Evolutionary conservation across 2,797 vertebrate genomes (phyloP).

Genomic region (Rachycentron canadum): DNA sequence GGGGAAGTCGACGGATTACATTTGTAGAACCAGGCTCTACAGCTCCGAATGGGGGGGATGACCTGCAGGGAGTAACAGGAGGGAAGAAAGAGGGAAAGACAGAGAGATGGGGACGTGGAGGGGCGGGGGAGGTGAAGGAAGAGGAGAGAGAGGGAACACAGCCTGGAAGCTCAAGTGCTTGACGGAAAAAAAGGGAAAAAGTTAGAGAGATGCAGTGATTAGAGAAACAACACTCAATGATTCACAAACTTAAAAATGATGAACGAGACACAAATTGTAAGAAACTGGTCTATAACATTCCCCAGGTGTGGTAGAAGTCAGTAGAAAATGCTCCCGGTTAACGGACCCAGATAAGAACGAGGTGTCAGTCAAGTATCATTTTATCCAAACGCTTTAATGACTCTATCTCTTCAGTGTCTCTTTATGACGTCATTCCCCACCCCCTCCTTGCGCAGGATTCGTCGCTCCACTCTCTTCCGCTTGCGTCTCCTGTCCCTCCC

Average conservation of each 20-base stretch:
- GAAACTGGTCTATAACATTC: background rate
- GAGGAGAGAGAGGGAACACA: no score
- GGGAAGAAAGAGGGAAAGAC: no score
- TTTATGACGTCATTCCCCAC: accelerated
- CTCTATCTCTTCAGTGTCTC: background rate
- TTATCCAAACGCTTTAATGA: background rate
- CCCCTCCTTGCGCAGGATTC: constrained; percentile 82
- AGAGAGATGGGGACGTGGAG: no score
- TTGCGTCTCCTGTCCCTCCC: constrained; percentile 89
- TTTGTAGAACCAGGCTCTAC: no score
- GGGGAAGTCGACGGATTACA: no score
- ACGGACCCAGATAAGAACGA: background rate
- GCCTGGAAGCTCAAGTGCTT: no score
- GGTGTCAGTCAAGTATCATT: background rate
- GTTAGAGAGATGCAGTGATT: no score
- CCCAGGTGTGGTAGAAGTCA: background rate
- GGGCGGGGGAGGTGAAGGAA: no score
- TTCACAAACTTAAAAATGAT: no score
- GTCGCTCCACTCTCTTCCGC: constrained; percentile 91
- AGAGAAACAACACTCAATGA: background rate
- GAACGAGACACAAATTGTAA: background rate
- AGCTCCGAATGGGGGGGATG: no score
- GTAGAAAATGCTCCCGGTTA: background rate
- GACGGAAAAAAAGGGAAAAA: no score
- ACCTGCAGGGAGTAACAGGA: no score